Evolutionary conservation across 2,113 vertebrate species (phyloP).

Genomic region (Bambusicola thoracicus): DNA sequence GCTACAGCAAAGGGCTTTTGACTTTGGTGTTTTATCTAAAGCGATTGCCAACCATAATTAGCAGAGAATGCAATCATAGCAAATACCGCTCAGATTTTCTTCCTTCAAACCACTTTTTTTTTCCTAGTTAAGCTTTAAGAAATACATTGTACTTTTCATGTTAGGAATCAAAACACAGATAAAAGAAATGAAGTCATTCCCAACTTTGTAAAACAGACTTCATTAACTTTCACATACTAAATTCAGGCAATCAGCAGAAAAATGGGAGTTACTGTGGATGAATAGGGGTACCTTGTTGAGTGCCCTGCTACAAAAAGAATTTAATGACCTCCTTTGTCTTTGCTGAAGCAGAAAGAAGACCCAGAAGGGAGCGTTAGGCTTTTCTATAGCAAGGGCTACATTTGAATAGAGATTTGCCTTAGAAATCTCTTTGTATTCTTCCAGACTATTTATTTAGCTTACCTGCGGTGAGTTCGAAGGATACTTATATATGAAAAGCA

Average conservation of each 20-base stretch:
- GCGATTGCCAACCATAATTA: constrained; percentile 52
- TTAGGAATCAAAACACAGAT: constrained; percentile 51
- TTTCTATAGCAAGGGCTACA: background rate
- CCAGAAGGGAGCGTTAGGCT: background rate
- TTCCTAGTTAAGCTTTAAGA: background rate
- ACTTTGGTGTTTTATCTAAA: constrained; percentile 53
- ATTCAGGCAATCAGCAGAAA: constrained; percentile 22
- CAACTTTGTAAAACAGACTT: background rate
- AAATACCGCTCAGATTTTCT: background rate
- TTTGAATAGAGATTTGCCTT: background rate
- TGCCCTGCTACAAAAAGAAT: background rate
- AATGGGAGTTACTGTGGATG: background rate
- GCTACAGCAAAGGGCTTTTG: constrained; percentile 7
- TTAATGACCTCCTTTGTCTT: background rate
- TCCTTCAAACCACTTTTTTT: constrained; percentile 6
- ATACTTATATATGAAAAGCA: background rate
- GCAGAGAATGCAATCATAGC: background rate
- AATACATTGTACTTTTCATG: constrained; percentile 30
- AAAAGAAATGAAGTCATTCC: constrained; percentile 53
- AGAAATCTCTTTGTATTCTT: background rate
- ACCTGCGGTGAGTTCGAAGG: background rate
- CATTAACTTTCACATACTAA: background rate
- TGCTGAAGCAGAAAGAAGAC: background rate
- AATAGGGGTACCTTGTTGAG: background rate
- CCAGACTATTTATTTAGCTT: background rate